Evolutionary conservation across 2,797 vertebrate genomes (phyloP).

Genomic region (Anguilla megastoma): DNA sequence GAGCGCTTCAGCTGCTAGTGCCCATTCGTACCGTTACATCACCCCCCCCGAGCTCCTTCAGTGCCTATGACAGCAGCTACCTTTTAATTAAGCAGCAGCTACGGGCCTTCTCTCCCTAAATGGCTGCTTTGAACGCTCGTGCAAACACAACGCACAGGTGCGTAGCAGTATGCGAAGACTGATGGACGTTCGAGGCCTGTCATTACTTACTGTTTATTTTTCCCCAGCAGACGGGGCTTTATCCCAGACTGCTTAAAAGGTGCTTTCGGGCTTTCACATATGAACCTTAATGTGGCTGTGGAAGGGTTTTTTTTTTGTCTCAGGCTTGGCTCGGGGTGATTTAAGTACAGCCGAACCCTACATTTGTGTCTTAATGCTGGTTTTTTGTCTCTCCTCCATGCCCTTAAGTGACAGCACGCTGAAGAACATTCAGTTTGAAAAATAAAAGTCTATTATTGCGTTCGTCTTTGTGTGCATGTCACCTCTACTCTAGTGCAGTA

Average conservation of each 20-base stretch:
- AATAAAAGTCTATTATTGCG: not conserved
- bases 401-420: not conserved
- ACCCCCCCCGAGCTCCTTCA: constrained; percentile 23
- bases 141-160: constrained; percentile 6
- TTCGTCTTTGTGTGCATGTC: not conserved
- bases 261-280: constrained; percentile 12
- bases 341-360: constrained; percentile 1
- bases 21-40: constrained; percentile 31
- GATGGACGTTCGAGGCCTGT: constrained; percentile 29
- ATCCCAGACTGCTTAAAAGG: constrained; percentile 1
- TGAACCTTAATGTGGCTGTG: constrained; percentile 43
- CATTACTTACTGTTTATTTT: constrained; percentile 26
- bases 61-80: constrained; percentile 17
- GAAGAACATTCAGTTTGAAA: not conserved
- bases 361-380: not conserved
- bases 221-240: constrained; percentile 21
- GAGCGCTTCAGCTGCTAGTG: constrained; percentile 34
- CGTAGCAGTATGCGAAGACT: not conserved
- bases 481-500: not conserved
- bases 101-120: not conserved
- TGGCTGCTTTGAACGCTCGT: constrained; percentile 23
- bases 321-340: not conserved
- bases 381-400: constrained; percentile 27
- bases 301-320: constrained; percentile 25
- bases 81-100: constrained; percentile 28